Percentiles rank a stretch among this genome's conserved stretches.
These are phyloP conservation scores for Turritopsis dohrnii DNA, from an alignment of 30 jellyfish, hydroid and myxozoan species.

Conservation along the genomic window DNA sequence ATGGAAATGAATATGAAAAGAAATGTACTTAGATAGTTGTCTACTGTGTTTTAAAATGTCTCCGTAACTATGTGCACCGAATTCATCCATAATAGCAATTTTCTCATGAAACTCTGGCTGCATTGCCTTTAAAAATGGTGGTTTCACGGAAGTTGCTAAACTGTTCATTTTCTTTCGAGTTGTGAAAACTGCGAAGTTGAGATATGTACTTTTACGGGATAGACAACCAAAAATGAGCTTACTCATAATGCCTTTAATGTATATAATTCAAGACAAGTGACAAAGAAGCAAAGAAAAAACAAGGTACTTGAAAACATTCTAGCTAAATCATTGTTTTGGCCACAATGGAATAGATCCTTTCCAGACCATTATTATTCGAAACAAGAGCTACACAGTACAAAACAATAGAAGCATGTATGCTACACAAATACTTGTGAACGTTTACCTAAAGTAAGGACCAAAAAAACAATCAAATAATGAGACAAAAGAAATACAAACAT, in stretches of 20 bases:
- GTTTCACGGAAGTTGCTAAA: slow-evolving; percentile 1
- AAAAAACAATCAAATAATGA: too few relatives aligned
- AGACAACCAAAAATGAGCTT: background rate
- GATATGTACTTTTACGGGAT: background rate
- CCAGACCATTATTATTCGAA: too few relatives aligned
- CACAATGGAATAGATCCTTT: too few relatives aligned
- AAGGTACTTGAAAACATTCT: background rate
- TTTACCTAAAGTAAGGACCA: too few relatives aligned
- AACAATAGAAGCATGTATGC: too few relatives aligned
- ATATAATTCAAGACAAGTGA: background rate
- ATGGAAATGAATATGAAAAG: background rate
- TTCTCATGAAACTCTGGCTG: slow-evolving; percentile 13
- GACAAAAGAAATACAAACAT: too few relatives aligned
- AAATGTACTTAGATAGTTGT: background rate
- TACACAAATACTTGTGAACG: too few relatives aligned
- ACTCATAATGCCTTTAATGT: background rate
- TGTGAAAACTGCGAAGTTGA: background rate
- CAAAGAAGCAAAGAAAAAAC: background rate
- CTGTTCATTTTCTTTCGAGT: background rate
- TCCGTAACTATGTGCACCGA: slow-evolving; percentile 4
- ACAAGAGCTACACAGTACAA: too few relatives aligned
- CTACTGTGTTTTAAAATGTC: slow-evolving; percentile 1
- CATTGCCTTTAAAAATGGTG: slow-evolving; percentile 13
- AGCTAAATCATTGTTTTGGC: too few relatives aligned
- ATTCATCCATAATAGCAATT: slow-evolving; percentile 4